Evolutionary conservation across 2,113 vertebrate species (phyloP), one percentile per base, ranked within the genome.

Genomic region (Epinephelus moara): DNA sequence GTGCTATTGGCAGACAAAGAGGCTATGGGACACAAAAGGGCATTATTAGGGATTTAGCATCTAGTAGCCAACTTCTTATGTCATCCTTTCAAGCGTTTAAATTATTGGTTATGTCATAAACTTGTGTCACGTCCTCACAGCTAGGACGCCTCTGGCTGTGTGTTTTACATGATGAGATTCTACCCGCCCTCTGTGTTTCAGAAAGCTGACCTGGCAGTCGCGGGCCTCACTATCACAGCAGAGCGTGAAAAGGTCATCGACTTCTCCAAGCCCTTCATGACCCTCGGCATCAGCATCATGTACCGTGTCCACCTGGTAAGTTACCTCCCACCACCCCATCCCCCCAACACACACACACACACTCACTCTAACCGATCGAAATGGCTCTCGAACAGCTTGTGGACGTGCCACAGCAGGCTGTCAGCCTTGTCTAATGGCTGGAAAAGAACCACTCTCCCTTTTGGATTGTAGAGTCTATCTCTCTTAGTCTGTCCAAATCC

Each of bases 251-350:
- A 99, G 92, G 97, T 99, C 96, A 98, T 99, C 56, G 98, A 99
- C 96, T 99, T 99, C 96, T 99, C 97, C 53, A 99, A 99, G 90
- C 98, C 98, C 0, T 99, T 97, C 94, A 99, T 99, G 98, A 99
- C 97, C 88, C 93, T 99, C 91, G 98, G 98, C 71, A 99, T 99
- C 85, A 99, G 98, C 94, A 98, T 99, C 89, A 97, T 99, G 96
- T 99, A 99, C 94, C 95, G 97, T 37, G 97, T 99, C 88, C 97
- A 99, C 94, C 95, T 99, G 97, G 98, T 99, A 96, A 98, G 98
- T 92, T 85, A 55, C 17, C 81, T 71, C 23, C 33, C 27, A 18
- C 13, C 40, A 45, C 27, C 33, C 42, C 64, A 25, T n/a, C 6
- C 15, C 18, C n/a, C 33, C 33, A 37, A 1, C 33, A 37, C 53